These are phyloP conservation scores for Rhabditoides inermis DNA, from an alignment of 2,888 invertebrate species.

Conservation along the genomic window DNA sequence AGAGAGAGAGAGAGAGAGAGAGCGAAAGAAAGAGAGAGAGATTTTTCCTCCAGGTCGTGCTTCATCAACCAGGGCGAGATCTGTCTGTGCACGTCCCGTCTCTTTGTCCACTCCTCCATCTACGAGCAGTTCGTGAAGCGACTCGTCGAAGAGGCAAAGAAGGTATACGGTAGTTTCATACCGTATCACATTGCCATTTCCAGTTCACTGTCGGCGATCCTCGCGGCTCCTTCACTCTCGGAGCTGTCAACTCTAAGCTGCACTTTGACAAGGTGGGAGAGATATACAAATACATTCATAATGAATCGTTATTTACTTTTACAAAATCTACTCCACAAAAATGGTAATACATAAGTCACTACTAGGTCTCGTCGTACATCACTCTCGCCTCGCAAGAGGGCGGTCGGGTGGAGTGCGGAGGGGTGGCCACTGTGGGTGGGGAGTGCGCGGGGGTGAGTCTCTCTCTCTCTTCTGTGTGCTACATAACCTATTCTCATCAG, in stretches of 20 bases:
- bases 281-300: neutral
- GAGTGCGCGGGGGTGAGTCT: constrained; percentile 48
- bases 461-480: neutral
- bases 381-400: constrained; percentile 54
- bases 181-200: too few species aligned
- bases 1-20: too few species aligned
- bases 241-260: constrained; percentile 56
- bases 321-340: neutral
- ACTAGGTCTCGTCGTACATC: constrained; percentile 36
- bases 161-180: too few species aligned
- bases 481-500: too few species aligned
- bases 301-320: neutral
- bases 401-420: constrained; percentile 54
- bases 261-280: constrained; percentile 56
- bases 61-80: constrained; percentile 61
- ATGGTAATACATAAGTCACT: too few species aligned
- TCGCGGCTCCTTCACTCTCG: constrained; percentile 46
- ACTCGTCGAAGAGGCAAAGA: constrained; percentile 46
- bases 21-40: neutral
- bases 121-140: constrained; percentile 55
- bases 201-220: constrained; percentile 40
- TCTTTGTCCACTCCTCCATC: constrained; percentile 58
- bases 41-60: constrained; percentile 53
- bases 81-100: constrained; percentile 59
- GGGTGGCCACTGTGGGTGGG: constrained; percentile 50